Evolutionary conservation across 2,113 vertebrate species (phyloP).

Genomic region (Rhinoderma darwinii): DNA sequence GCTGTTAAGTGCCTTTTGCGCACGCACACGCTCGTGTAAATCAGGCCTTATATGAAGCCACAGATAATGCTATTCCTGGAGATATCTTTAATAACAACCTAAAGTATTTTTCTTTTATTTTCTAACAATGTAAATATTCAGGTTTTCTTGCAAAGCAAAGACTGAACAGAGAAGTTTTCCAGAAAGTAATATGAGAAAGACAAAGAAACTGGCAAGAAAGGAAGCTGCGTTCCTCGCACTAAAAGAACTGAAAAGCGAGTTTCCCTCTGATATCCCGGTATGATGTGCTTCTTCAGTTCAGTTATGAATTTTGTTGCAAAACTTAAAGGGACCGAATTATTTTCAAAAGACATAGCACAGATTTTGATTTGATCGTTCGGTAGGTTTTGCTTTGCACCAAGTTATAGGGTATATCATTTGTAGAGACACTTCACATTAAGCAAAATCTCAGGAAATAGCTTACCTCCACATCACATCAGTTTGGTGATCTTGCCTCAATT

Average conservation of each 20-base stretch:
- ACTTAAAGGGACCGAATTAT: not conserved
- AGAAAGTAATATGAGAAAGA: not conserved
- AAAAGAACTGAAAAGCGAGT: not conserved
- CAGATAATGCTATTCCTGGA: not conserved
- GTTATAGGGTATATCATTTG: no score
- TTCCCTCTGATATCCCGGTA: not conserved
- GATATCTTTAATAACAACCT: not conserved
- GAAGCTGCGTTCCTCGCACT: constrained; percentile 24
- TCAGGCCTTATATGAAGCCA: no score
- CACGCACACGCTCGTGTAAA: no score
- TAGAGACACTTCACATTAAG: no score
- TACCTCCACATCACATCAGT: not conserved
- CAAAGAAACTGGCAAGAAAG: constrained; percentile 24
- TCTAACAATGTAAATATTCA: not conserved
- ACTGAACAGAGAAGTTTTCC: not conserved
- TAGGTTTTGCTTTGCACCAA: no score
- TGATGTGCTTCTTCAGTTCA: not conserved
- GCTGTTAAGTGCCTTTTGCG: no score
- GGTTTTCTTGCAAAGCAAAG: not conserved
- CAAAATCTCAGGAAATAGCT: no score
- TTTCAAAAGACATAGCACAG: not conserved
- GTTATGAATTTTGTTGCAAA: not conserved
- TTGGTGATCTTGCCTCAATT: not conserved
- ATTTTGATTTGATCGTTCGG: not conserved
- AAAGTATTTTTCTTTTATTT: not conserved